Conservation (phyloP, 2,888 invertebrate genomes). For the Deilephila elpenor region DNA sequence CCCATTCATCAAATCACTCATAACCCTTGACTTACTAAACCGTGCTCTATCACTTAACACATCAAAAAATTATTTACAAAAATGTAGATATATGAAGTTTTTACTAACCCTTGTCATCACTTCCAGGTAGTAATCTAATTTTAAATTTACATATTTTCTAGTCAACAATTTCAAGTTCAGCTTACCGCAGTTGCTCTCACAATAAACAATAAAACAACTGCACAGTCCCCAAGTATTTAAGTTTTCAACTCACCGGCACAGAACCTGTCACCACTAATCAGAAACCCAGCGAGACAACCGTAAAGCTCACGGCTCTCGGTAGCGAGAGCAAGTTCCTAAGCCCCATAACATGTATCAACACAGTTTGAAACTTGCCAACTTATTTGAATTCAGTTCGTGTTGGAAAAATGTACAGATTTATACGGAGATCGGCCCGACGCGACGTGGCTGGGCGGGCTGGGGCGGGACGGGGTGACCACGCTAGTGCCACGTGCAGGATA, state of each 20-base stretch:
- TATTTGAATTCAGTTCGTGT: slow-evolving; percentile 55
- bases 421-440: slow-evolving; percentile 44
- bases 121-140: too few species aligned
- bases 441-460: slow-evolving; percentile 36
- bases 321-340: slow-evolving; percentile 48
- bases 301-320: slow-evolving; percentile 32
- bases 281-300: slow-evolving; percentile 35
- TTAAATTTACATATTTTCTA: too few species aligned
- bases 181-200: background rate
- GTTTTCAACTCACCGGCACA: background rate
- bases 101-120: too few species aligned
- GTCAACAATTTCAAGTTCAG: background rate
- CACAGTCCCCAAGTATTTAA: background rate
- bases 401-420: slow-evolving; percentile 66
- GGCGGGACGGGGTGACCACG: background rate
- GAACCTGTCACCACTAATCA: slow-evolving; percentile 12
- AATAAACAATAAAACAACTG: background rate
- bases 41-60: too few species aligned
- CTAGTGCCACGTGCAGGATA: background rate
- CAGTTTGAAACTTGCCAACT: slow-evolving; percentile 62
- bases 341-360: slow-evolving; percentile 64
- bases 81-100: too few species aligned
- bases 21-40: too few species aligned
- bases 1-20: too few species aligned
- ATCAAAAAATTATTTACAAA: too few species aligned